These are phyloP conservation scores for Lytechinus pictus DNA, from an alignment of 35 echinoderm and acorn worm species.

Conservation along the genomic window DNA sequence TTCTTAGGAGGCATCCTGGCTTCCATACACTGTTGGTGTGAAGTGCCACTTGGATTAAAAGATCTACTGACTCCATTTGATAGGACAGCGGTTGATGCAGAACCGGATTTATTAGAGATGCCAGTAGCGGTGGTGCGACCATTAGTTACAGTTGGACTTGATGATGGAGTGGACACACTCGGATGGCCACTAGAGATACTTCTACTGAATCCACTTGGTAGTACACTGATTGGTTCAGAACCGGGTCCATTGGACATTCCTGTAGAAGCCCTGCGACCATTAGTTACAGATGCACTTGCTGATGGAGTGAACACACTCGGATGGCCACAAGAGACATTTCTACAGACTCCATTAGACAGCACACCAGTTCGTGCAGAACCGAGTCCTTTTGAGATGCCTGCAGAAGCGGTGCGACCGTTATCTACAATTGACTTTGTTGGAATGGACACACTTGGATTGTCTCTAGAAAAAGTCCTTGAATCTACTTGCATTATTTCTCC, in stretches of 20 bases:
- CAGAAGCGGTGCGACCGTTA: background rate
- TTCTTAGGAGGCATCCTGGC: background rate
- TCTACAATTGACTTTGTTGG: background rate
- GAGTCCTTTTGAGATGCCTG: background rate
- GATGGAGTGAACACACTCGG: background rate
- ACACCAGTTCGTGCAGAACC: background rate
- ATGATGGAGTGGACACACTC: background rate
- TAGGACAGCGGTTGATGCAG: background rate
- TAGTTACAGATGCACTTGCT: background rate
- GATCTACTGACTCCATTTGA: background rate
- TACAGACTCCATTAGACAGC: background rate
- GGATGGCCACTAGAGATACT: no score
- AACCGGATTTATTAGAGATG: background rate
- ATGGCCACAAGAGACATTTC: no score
- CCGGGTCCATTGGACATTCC: background rate
- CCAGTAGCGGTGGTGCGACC: background rate
- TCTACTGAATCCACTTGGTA: background rate
- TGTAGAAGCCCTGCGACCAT: background rate
- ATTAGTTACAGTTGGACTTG: background rate
- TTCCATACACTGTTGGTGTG: background rate
- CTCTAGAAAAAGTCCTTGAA: background rate
- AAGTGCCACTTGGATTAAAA: background rate
- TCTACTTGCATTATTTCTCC: background rate
- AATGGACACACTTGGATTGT: background rate
- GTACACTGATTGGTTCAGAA: background rate